Conservation (phyloP, 2,113 vertebrate species). For the Oryzias curvinotus region DNA sequence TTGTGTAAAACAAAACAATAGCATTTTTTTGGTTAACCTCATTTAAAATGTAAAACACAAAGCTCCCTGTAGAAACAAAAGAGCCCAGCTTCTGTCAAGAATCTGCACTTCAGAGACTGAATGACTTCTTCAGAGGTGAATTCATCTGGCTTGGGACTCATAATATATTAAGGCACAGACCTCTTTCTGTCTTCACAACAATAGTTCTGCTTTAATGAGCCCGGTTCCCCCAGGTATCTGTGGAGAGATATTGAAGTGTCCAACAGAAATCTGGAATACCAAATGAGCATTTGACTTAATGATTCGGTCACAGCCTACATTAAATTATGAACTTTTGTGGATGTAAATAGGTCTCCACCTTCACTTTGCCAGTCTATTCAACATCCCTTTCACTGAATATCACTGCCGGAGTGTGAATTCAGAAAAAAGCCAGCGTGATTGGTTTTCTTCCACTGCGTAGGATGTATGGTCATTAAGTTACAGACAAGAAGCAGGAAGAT, state of each 20-base stretch:
- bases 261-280: constrained; percentile 28
- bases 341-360: background rate
- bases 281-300: constrained; percentile 45
- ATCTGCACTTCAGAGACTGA: constrained; percentile 9
- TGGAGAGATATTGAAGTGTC: constrained; percentile 17
- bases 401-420: too few relatives aligned
- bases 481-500: constrained; percentile 1
- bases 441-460: too few relatives aligned
- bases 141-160: constrained; percentile 16
- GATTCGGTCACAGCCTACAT: constrained; percentile 33
- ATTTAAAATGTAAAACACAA: constrained; percentile 7
- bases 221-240: constrained; percentile 29
- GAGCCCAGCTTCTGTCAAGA: constrained; percentile 9
- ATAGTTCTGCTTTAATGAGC: constrained; percentile 36
- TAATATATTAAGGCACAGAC: constrained; percentile 28
- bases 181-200: constrained; percentile 36
- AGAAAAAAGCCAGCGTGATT: too few relatives aligned
- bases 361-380: background rate
- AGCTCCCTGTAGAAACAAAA: constrained; percentile 5
- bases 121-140: constrained; percentile 25
- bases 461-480: background rate
- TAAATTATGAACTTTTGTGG: constrained; percentile 19
- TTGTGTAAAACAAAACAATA: background rate
- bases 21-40: constrained; percentile 4
- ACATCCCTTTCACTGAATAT: too few relatives aligned